These are phyloP conservation scores for Muscicapa striata DNA, from an alignment of 2,797 vertebrate genomes.

Conservation along the genomic window DNA sequence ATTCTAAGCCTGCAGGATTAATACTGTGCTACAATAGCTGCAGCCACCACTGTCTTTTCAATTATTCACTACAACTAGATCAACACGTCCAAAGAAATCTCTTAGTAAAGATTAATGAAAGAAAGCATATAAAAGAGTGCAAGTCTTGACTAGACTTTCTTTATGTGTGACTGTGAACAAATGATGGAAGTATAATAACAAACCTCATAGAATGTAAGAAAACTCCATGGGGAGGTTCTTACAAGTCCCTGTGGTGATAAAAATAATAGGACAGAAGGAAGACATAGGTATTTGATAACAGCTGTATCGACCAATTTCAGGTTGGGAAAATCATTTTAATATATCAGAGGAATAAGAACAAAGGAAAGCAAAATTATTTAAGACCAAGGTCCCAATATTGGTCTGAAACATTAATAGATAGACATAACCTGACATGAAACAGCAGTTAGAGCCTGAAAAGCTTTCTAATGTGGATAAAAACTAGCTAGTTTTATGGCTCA, in stretches of 20 bases:
- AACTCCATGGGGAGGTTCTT: background rate
- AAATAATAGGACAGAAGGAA: background rate
- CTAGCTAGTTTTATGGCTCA: background rate
- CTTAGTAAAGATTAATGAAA: background rate
- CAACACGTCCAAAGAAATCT: background rate
- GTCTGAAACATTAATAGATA: background rate
- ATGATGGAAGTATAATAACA: background rate
- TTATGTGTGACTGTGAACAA: background rate
- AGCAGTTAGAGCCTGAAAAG: background rate
- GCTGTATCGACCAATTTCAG: background rate
- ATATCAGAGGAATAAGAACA: background rate
- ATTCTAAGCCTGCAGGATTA: background rate
- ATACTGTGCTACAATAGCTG: background rate
- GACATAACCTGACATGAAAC: background rate
- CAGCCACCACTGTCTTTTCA: background rate
- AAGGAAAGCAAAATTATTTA: background rate
- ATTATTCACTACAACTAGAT: background rate
- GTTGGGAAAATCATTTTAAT: background rate
- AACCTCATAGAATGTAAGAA: background rate
- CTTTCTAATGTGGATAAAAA: background rate
- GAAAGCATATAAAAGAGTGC: background rate
- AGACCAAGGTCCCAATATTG: background rate
- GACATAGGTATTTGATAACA: background rate
- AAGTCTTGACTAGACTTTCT: background rate
- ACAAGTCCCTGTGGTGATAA: background rate